phyloP scores from a whole-genome alignment of 2,797 vertebrate genomes.

The Otus scops region DNA sequence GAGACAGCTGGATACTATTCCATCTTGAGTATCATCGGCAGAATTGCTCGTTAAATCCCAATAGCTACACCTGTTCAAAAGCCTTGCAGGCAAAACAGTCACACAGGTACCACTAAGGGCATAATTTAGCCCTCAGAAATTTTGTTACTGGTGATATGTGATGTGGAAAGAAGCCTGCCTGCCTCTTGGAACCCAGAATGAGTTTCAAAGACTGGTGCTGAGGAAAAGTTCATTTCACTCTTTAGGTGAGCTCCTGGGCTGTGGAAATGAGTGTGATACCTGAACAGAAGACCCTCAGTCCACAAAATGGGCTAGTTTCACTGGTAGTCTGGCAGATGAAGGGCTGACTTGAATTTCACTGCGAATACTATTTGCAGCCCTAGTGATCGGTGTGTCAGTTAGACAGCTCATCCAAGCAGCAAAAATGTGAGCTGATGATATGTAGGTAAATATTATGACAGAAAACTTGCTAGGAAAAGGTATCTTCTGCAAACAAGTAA shows the following conservation, averaged over 20 bases:
- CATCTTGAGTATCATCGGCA: neutral
- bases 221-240: neutral
- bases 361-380: neutral
- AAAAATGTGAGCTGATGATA: neutral
- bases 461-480: neutral
- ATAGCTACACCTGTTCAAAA: slow-evolving; percentile 29
- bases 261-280: neutral
- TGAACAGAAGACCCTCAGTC: neutral
- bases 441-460: slow-evolving; percentile 35
- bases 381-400: neutral
- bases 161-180: neutral
- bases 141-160: neutral
- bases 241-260: neutral
- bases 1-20: slow-evolving; percentile 14
- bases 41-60: slow-evolving; percentile 19
- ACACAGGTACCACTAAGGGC: neutral
- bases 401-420: neutral
- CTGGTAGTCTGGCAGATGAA: neutral
- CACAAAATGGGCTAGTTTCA: neutral
- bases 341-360: neutral
- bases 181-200: neutral
- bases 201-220: neutral
- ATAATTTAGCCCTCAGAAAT: slow-evolving; percentile 17
- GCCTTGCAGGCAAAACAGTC: slow-evolving; percentile 27
- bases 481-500: neutral